These are phyloP conservation scores for Alligator mississippiensis DNA, from an alignment of 2,113 vertebrate genomes.

Conservation along the genomic window DNA sequence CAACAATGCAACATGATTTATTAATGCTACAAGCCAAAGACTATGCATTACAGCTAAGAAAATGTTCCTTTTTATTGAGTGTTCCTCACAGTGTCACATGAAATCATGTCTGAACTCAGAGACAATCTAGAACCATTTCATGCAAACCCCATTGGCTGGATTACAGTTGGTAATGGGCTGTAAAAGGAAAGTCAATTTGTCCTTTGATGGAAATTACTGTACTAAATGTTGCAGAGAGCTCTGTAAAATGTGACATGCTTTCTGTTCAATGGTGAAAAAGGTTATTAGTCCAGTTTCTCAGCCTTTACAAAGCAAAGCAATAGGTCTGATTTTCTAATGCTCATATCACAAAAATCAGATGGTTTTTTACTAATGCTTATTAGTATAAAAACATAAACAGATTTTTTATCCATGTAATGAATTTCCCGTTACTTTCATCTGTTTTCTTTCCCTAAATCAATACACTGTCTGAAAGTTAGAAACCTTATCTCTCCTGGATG, in stretches of 20 bases:
- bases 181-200: conserved; percentile 75
- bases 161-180: conserved; percentile 68
- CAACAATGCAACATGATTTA: not conserved
- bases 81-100: not conserved
- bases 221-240: conserved; percentile 75
- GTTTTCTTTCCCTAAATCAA: not conserved
- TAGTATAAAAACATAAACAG: not conserved
- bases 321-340: conserved; percentile 29
- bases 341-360: not conserved
- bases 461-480: not conserved
- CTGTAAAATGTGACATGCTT: conserved; percentile 58
- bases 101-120: conserved; percentile 44
- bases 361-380: not conserved
- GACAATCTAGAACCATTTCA: conserved; percentile 56
- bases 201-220: conserved; percentile 74
- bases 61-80: not conserved
- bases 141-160: conserved; percentile 56
- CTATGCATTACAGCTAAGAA: not conserved
- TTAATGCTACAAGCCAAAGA: not conserved
- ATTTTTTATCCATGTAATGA: not conserved
- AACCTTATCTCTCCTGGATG: not conserved
- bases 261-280: conserved; percentile 47
- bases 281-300: conserved; percentile 40
- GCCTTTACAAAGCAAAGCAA: conserved; percentile 1
- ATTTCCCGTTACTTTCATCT: conserved; percentile 11